Base-by-base conservation (phyloP, 2,888 invertebrate species). In the Mycalesis mineus region DNA sequence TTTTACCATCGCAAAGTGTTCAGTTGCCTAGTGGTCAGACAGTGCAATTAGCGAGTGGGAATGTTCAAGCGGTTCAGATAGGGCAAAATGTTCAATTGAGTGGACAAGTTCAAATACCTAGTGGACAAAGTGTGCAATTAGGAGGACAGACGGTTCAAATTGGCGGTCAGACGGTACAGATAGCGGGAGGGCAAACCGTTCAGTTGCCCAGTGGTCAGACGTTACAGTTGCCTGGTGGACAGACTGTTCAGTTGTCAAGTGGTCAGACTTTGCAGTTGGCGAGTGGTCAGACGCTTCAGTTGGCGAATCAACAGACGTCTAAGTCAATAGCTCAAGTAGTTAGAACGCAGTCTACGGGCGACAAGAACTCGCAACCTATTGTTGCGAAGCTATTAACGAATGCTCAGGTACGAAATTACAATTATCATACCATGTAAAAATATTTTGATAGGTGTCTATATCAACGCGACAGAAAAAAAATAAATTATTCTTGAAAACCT, bases 371-470 rank as follows among this genome's bases (percentile, higher is more conserved):
- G 70, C 91, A 89, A 71, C 93, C 93, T 3, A 92, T 94, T 29
- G 91, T 95, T 39, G 94, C 95, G 0, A 94, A 95, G 77, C 91
- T 95, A 14, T 82, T 95, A 22, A 94, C 95, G 6, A 94, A 93
- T 74, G 92, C 94, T 44, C 92, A 92, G 87, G 92, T 92, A 79
- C 77, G 66, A n/a, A n/a, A n/a, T n/a, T n/a, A n/a, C n/a, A n/a
- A n/a, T n/a, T n/a, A n/a, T n/a, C n/a, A n/a, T n/a, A n/a, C n/a
- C n/a, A n/a, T n/a, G n/a, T n/a, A n/a, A n/a, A n/a, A n/a, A n/a
- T n/a, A n/a, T n/a, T n/a, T n/a, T n/a, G n/a, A n/a, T n/a, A n/a
- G n/a, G n/a, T n/a, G n/a, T n/a, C n/a, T n/a, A n/a, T n/a, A n/a
- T n/a, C n/a, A n/a, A n/a, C n/a, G n/a, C n/a, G n/a, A n/a, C n/a